Evolutionary conservation across 2,797 vertebrate genomes (phyloP).

Genomic region (Bufotes viridis): DNA sequence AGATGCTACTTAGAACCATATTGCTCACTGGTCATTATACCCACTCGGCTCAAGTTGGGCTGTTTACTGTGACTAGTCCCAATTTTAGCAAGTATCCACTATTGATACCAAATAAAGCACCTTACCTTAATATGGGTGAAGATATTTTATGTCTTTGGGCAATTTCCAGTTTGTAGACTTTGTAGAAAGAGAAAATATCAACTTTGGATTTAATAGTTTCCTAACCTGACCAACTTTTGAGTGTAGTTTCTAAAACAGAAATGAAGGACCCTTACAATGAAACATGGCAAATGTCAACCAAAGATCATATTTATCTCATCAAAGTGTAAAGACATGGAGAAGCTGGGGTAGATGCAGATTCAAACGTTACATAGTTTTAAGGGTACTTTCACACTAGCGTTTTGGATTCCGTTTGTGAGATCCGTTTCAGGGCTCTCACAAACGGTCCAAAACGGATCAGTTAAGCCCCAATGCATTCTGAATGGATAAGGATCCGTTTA

Average conservation of each 20-base stretch:
- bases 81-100: background rate
- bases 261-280: background rate
- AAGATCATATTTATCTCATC: background rate
- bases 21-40: constrained; percentile 26
- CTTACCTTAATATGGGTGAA: background rate
- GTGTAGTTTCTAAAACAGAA: background rate
- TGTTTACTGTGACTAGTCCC: background rate
- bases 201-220: background rate
- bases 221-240: background rate
- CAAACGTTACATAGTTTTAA: no score
- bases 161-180: background rate
- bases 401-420: no score
- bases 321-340: no score
- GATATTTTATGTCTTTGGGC: background rate
- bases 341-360: no score
- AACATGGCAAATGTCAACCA: background rate
- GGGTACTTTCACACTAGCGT: no score
- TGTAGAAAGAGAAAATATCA: background rate
- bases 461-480: no score
- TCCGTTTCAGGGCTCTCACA: no score
- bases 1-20: constrained; percentile 41
- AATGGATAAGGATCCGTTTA: no score
- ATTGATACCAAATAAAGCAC: background rate
- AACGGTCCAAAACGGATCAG: no score
- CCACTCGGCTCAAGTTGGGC: background rate